These are phyloP conservation scores for Argya squamiceps DNA, from an alignment of 2,797 vertebrate genomes.

Conservation along the genomic window DNA sequence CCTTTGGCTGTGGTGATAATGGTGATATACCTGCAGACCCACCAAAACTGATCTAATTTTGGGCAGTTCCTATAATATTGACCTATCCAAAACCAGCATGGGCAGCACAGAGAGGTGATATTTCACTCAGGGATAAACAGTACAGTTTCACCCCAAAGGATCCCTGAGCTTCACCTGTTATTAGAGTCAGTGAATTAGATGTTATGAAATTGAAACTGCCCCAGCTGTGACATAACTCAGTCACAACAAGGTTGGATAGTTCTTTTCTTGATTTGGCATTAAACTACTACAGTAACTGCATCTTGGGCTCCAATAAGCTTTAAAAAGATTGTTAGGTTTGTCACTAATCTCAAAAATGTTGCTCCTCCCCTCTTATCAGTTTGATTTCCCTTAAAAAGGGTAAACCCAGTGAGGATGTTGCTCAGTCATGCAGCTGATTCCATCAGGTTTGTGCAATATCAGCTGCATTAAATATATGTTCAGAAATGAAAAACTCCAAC, in stretches of 20 bases:
- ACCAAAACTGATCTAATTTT: neutral
- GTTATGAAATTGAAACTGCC: neutral
- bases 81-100: neutral
- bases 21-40: neutral
- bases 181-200: neutral
- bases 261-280: neutral
- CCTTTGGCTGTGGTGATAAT: neutral
- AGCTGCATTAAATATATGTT: neutral
- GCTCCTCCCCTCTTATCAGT: neutral
- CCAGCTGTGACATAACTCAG: neutral
- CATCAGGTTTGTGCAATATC: neutral
- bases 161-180: neutral
- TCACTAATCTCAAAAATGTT: neutral
- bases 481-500: neutral
- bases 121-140: neutral
- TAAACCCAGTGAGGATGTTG: neutral
- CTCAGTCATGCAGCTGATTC: neutral
- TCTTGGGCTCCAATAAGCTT: neutral
- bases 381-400: neutral
- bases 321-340: neutral
- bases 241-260: neutral
- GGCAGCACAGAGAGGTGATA: neutral
- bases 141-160: neutral
- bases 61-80: neutral
- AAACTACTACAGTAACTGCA: neutral